A percentile compares a stretch with the other conserved stretches of the same genome.
phyloP scores from a whole-genome alignment of 2,888 invertebrate genomes.

The Sicus ferrugineus region DNA sequence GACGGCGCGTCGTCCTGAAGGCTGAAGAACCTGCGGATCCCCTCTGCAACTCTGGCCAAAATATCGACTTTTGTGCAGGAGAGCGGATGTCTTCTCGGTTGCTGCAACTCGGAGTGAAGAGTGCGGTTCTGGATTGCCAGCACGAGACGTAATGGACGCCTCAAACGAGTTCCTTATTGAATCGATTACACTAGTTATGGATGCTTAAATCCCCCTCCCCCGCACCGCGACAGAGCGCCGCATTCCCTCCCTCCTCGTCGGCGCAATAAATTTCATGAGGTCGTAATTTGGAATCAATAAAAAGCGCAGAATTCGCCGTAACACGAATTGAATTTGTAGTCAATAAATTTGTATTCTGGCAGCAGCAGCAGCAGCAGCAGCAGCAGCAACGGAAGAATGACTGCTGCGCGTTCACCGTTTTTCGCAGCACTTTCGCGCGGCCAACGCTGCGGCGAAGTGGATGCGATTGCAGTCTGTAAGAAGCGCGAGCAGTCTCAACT shows the following conservation, averaged over 20 bases:
- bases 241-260: too few species aligned
- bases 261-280: slow-evolving; percentile 18
- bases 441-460: neutral
- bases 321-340: slow-evolving; percentile 20
- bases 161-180: too few species aligned
- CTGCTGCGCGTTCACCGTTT: neutral
- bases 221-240: too few species aligned
- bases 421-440: neutral
- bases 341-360: slow-evolving; percentile 8
- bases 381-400: too few species aligned
- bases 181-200: too few species aligned
- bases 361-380: neutral
- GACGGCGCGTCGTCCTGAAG: neutral
- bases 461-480: too few species aligned
- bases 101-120: too few species aligned
- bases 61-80: neutral
- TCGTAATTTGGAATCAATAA: slow-evolving; percentile 23
- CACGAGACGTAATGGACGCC: too few species aligned
- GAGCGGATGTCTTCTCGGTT: too few species aligned
- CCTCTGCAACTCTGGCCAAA: neutral
- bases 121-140: too few species aligned
- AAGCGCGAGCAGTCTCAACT: neutral
- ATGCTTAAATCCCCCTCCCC: too few species aligned
- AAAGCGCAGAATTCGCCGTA: neutral
- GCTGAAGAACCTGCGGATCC: neutral